These are phyloP conservation scores for Melanotaenia pygmaea DNA, from an alignment of 2,797 vertebrate species.

Conservation along the genomic window DNA sequence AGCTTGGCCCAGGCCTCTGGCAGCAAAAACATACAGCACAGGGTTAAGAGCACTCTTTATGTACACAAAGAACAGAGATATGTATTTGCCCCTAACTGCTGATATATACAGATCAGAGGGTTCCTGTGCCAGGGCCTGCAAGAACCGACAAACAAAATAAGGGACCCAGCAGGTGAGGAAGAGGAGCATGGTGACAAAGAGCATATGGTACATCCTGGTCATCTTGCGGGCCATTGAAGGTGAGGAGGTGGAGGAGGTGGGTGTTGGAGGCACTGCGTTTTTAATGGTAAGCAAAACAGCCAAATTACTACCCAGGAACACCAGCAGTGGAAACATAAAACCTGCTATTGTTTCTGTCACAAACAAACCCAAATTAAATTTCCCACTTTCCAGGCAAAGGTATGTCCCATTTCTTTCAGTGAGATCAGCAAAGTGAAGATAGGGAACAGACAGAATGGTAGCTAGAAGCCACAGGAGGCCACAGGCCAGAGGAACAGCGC, in stretches of 20 bases:
- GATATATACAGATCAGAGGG: rapidly evolving
- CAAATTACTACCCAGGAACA: conserved; percentile 83
- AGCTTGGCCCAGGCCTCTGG: conserved; percentile 76
- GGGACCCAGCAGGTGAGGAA: conserved; percentile 87
- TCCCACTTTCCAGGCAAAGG: conserved; percentile 59
- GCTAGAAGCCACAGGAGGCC: conserved; percentile 76
- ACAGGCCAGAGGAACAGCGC: conserved; percentile 82
- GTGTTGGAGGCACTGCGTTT: conserved; percentile 31
- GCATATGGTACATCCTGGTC: conserved; percentile 79
- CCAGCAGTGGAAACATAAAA: conserved; percentile 79
- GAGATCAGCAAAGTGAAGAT: conserved; percentile 64
- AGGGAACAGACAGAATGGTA: conserved; percentile 71
- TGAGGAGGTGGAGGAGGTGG: conserved; percentile 23
- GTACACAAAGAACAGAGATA: conserved; percentile 83
- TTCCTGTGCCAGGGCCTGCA: conserved; percentile 36
- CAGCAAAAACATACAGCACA: conserved; percentile 84
- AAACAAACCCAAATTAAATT: conserved; percentile 49
- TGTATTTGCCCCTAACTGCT: conserved; percentile 14
- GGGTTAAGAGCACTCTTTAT: conserved; percentile 83
- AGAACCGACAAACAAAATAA: conserved; percentile 82
- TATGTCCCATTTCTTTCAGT: rapidly evolving
- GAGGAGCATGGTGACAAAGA: conserved; percentile 84
- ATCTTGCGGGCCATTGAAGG: conserved; percentile 61
- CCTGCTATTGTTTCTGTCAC: conserved; percentile 77
- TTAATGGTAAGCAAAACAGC: conserved; percentile 73